Base-by-base conservation (phyloP, 2,113 vertebrate genomes). In the Rhinoderma darwinii region DNA sequence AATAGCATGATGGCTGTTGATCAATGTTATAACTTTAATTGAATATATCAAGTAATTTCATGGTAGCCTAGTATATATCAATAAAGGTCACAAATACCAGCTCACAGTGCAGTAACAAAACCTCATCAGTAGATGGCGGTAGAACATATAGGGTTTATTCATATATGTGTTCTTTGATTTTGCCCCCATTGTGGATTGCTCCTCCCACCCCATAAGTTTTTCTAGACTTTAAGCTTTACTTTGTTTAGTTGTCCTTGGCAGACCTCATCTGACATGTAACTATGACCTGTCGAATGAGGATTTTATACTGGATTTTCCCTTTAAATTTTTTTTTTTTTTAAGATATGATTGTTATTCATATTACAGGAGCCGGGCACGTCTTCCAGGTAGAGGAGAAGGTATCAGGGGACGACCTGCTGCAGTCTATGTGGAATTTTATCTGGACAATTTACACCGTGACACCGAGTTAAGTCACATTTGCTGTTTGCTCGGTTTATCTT, bases 81-180 rank as follows among this genome's bases (percentile, higher is more conserved):
- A 20, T 39, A 12, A 9, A 43, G 12, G 25, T 44, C 7, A 27
- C 9, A 43, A 75, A 41, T 74, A 2, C 22, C 30, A 10, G 20
- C 30, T 30, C 30, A 22, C 20, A 25, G 77, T 80, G 50, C 54
- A 80, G 77, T 59, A 80, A 59, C 35, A 39, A 8, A 37, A 39
- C 12, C 35, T 22, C 20, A 79, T 12, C 77, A 61, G 51, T 59
- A 80, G 77, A 41, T 80, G 77, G 77, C 35, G 25, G 77, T 25
- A 39, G 7, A 77, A 10, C n/a, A 72, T 2, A 72, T 20, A 39
- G 20, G 68, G 68, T 70, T n/a, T 22, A 18, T 27, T 72, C 41
- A 72, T 39, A 20, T n/a, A n/a, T n/a, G n/a, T n/a, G n/a, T n/a
- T n/a, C 54, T 25, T 25, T 25, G 20, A 25, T 56, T 56, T 56